phyloP scores from a whole-genome alignment of 2,797 vertebrate species.

The Mycteria americana region DNA sequence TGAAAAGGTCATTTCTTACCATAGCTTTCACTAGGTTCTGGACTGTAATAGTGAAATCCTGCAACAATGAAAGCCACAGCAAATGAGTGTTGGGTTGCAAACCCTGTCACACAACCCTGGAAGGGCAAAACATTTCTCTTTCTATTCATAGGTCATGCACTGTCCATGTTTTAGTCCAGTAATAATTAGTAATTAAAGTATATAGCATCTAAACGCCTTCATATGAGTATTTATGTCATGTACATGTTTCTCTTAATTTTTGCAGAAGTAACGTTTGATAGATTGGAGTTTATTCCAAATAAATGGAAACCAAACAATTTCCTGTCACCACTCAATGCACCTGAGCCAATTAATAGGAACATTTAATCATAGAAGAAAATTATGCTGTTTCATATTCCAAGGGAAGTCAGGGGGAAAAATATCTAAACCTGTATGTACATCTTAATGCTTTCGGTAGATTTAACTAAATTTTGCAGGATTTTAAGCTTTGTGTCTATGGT shows the following conservation, averaged over 20 bases:
- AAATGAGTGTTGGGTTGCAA: not conserved
- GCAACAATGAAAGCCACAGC: not conserved
- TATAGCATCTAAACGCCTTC: not conserved
- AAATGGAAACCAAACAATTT: slow-evolving; percentile 54
- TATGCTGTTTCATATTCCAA: not conserved
- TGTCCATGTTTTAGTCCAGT: not conserved
- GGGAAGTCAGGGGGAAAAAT: not conserved
- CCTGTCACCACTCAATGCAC: not conserved
- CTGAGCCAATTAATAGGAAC: slow-evolving; percentile 47
- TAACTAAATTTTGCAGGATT: not conserved
- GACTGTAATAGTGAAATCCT: not conserved
- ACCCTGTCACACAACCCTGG: not conserved
- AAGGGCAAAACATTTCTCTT: not conserved
- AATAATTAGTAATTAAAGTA: slow-evolving; percentile 9
- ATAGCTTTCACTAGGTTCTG: not conserved
- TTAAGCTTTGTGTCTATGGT: not conserved
- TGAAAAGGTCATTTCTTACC: not conserved
- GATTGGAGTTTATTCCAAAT: slow-evolving; percentile 42
- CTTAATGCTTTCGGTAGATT: not conserved
- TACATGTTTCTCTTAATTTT: slow-evolving; percentile 42
- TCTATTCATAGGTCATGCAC: not conserved
- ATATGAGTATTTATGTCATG: not conserved
- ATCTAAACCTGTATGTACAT: not conserved
- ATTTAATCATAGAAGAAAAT: slow-evolving; percentile 44
- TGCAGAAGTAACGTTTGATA: slow-evolving; percentile 1